Evolutionary conservation across 2,797 vertebrate species (phyloP).

Genomic region (Mycteria americana): DNA sequence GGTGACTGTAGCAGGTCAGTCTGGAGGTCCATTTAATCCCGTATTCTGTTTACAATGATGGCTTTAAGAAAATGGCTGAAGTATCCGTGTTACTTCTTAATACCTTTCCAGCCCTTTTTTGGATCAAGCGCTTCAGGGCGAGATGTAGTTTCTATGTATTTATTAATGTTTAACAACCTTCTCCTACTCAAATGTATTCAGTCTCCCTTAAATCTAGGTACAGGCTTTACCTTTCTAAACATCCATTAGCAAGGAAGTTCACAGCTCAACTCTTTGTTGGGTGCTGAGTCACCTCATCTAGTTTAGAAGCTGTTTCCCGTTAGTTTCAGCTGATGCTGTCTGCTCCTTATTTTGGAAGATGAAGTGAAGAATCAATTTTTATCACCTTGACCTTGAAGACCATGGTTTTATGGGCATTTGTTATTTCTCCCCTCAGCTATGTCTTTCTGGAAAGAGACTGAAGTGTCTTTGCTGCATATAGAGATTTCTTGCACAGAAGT

Average conservation of each 20-base stretch:
- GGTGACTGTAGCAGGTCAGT: neutral
- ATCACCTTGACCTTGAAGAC: slow-evolving; percentile 38
- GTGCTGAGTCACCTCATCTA: neutral
- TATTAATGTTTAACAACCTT: neutral
- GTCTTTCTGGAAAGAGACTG: neutral
- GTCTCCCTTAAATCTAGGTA: neutral
- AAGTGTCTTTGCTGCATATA: neutral
- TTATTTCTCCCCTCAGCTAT: neutral
- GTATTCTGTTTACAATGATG: fast-evolving
- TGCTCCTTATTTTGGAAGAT: slow-evolving; percentile 15
- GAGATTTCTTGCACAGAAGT: neutral
- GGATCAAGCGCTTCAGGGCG: neutral
- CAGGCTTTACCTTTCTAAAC: neutral
- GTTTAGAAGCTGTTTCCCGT: neutral
- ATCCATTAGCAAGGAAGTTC: neutral
- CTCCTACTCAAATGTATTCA: neutral
- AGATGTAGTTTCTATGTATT: neutral
- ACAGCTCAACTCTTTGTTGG: neutral
- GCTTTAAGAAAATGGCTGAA: neutral
- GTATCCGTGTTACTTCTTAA: neutral
- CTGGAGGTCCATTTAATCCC: neutral
- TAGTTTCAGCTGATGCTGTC: neutral
- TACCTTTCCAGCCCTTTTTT: neutral
- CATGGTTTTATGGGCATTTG: neutral
- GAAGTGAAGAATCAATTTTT: slow-evolving; percentile 35